Conservation (phyloP, 2,797 vertebrate species). For the Muscicapa striata region DNA sequence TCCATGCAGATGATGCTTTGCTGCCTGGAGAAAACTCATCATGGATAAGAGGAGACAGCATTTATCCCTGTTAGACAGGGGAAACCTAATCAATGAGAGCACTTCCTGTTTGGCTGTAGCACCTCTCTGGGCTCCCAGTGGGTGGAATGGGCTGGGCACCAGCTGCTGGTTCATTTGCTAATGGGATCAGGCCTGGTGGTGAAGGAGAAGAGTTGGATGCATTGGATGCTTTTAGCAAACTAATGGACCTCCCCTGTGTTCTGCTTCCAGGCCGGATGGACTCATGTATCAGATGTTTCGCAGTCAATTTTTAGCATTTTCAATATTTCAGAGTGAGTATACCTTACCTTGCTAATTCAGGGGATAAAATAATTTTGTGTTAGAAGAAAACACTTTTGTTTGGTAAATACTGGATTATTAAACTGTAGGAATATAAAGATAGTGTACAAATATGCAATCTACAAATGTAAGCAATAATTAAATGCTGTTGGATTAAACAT, state of each 20-base stretch:
- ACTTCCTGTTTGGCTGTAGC: neutral
- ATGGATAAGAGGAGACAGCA: neutral
- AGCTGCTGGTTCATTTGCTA: neutral
- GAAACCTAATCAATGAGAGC: neutral
- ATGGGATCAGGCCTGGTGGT: neutral
- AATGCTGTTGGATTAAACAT: neutral
- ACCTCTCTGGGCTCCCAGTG: neutral
- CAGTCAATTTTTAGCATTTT: constrained; percentile 95
- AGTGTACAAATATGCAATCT: neutral
- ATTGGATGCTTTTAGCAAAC: neutral
- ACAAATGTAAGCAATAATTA: neutral
- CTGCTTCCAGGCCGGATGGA: constrained; percentile 88
- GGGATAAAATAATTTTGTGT: neutral
- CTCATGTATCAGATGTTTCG: constrained; percentile 96
- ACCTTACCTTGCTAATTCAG: neutral
- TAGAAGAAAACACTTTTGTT: neutral
- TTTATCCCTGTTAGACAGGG: neutral
- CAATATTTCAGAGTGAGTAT: constrained; percentile 97
- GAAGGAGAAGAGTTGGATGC: neutral
- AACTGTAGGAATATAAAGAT: neutral
- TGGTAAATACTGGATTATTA: neutral
- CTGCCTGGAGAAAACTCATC: neutral
- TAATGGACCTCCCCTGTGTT: neutral
- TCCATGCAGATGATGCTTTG: neutral
- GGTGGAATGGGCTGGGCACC: neutral